Evolutionary conservation across 1,140 invertebrate genomes (phyloP).

Genomic region (Prorops nasuta): DNA sequence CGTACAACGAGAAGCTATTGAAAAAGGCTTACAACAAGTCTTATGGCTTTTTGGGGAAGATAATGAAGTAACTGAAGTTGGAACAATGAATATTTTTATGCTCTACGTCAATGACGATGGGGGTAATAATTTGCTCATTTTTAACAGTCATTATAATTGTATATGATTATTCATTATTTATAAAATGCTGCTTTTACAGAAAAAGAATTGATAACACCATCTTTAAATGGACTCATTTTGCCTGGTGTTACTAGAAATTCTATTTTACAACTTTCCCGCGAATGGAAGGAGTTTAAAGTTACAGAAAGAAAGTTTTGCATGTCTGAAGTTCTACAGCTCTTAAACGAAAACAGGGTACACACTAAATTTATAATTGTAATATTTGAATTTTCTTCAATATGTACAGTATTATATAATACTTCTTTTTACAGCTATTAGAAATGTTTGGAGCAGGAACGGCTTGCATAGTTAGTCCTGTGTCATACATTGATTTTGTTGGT

Average conservation of each 20-base stretch:
- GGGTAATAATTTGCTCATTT: slow-evolving; percentile 64
- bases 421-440: slow-evolving; percentile 75
- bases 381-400: no score
- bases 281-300: slow-evolving; percentile 88
- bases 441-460: slow-evolving; percentile 95
- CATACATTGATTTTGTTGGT: slow-evolving; percentile 72
- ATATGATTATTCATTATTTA: slow-evolving; percentile 9
- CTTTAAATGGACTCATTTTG: slow-evolving; percentile 86
- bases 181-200: slow-evolving; percentile 61
- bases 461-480: slow-evolving; percentile 87
- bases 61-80: slow-evolving; percentile 94
- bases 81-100: slow-evolving; percentile 98
- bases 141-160: slow-evolving; percentile 1
- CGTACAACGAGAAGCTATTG: slow-evolving; percentile 76
- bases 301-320: slow-evolving; percentile 85
- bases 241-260: slow-evolving; percentile 91
- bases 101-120: slow-evolving; percentile 85
- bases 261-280: slow-evolving; percentile 74
- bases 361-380: no score
- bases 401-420: no score
- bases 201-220: slow-evolving; percentile 90
- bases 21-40: slow-evolving; percentile 89
- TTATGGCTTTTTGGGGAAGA: slow-evolving; percentile 96
- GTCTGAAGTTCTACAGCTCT: slow-evolving; percentile 72
- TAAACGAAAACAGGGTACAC: slow-evolving; percentile 81